Evolutionary conservation across 2,113 vertebrate genomes (phyloP), one percentile per base, ranked within the genome.

Genomic region (Lepus americanus): DNA sequence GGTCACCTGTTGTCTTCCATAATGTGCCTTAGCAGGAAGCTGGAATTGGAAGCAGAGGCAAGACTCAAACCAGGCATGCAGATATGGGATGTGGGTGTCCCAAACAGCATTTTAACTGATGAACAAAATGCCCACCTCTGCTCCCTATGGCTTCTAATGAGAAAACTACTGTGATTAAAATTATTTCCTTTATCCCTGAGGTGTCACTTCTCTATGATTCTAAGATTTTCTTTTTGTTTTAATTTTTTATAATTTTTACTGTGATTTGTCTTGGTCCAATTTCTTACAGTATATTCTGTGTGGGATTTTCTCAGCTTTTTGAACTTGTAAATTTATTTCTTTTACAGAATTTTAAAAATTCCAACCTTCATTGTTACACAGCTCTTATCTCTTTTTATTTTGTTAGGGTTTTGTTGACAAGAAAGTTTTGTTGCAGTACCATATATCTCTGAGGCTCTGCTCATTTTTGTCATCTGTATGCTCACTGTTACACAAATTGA

Each of bases 151-250:
- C 39, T 73, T 87, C n/a, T 81, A 17, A 44, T 51, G 17, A 87
- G 55, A 81, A 93, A 44, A 2, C 27, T 25, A 9, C 70, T 53
- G n/a, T 78, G 67, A 72, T 36, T 80, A 81, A 9, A 87, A 73
- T 73, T 36, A 23, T 69, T 81, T 81, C 14, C 22, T 13, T 14
- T 90, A 39, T 87, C 61, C 6, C 8, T 63, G 72, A 93, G 17
- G 6, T 53, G n/a, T 29, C 20, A 27, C 72, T 73, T 73, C 39
- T 63, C 25, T 39, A n/a, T 80, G n/a, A 72, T 87, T 55, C 73
- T 39, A 81, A 81, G n/a, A 55, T 27, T 81, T 87, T 79, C 39
- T 33, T 80, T 53, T 63, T 87, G 16, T 73, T 87, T 93, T 72
- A 59, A 14, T 5, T 61, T 80, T 79, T 79, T 23, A 69, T 16